Evolutionary conservation across 2,797 vertebrate species (phyloP).

Genomic region (Crossoptilon crossoptilon): DNA sequence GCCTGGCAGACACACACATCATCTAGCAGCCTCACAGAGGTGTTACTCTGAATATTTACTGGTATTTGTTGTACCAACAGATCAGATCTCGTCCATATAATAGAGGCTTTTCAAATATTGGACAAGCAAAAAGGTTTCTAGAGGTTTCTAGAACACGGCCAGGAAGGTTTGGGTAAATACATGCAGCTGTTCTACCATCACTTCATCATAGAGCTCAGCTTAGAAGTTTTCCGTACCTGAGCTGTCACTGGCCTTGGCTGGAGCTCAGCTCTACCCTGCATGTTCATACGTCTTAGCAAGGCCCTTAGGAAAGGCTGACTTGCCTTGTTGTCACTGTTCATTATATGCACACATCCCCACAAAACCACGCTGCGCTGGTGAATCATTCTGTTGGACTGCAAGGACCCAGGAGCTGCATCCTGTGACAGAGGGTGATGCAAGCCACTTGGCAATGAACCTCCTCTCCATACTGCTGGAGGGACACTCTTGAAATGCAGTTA

Average conservation of each 20-base stretch:
- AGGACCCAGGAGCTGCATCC: neutral
- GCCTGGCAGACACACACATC: neutral
- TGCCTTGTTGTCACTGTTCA: fast-evolving
- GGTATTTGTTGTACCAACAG: neutral
- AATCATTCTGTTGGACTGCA: neutral
- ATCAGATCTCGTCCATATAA: neutral
- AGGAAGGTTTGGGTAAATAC: neutral
- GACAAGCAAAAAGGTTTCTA: neutral
- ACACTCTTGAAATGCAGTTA: constrained; percentile 19
- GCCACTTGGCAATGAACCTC: neutral
- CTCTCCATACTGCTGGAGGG: neutral
- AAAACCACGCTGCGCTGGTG: neutral
- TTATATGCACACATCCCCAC: fast-evolving
- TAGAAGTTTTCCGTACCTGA: neutral
- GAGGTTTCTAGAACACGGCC: neutral
- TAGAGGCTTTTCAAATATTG: neutral
- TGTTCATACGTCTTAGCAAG: neutral
- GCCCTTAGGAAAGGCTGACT: neutral
- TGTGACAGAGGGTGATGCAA: neutral
- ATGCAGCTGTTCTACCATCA: neutral
- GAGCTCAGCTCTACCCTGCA: neutral
- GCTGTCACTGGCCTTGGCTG: neutral
- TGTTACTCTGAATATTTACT: neutral
- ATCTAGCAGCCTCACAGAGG: fast-evolving
- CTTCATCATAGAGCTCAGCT: neutral